A percentile compares a stretch with the other conserved stretches of the same genome.
Evolutionary conservation across 2,888 invertebrate species (phyloP).

Genomic region (Hyposoter dolosus): DNA sequence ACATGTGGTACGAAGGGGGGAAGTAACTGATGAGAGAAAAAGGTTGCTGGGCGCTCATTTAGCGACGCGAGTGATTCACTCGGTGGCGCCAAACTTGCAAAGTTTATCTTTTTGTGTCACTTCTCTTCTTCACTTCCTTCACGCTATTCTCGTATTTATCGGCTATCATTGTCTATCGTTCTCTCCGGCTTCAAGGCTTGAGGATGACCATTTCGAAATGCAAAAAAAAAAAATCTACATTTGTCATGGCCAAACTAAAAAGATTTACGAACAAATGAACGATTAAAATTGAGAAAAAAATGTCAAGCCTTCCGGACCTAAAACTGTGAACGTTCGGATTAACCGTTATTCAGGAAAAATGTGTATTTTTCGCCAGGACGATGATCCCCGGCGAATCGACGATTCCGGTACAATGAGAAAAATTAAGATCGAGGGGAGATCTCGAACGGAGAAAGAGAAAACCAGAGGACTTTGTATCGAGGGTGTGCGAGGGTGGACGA

Average conservation of each 20-base stretch:
- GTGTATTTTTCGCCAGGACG: conserved; percentile 64
- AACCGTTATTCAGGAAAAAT: neutral
- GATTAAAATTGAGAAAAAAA: neutral
- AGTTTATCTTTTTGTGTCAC: conserved; percentile 74
- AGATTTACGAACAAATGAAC: neutral
- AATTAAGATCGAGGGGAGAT: conserved; percentile 20
- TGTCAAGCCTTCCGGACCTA: neutral
- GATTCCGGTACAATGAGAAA: conserved; percentile 29
- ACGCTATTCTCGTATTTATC: conserved; percentile 46
- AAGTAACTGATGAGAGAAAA: conserved; percentile 6
- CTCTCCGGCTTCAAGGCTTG: neutral
- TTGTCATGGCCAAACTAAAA: neutral
- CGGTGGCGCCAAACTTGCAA: conserved; percentile 74
- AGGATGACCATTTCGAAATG: neutral
- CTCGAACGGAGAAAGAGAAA: conserved; percentile 32
- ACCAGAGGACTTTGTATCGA: conserved; percentile 31
- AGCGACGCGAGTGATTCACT: conserved; percentile 76
- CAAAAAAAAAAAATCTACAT: neutral
- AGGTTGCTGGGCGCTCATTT: conserved; percentile 73
- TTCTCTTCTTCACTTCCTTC: conserved; percentile 66
- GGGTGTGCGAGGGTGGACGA: conserved; percentile 46
- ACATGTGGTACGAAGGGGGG: neutral
- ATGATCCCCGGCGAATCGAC: conserved; percentile 73
- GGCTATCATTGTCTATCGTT: neutral
- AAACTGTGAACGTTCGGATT: neutral